Base-by-base conservation (phyloP, 2,113 vertebrate species). In the Cyanoderma ruficeps region DNA sequence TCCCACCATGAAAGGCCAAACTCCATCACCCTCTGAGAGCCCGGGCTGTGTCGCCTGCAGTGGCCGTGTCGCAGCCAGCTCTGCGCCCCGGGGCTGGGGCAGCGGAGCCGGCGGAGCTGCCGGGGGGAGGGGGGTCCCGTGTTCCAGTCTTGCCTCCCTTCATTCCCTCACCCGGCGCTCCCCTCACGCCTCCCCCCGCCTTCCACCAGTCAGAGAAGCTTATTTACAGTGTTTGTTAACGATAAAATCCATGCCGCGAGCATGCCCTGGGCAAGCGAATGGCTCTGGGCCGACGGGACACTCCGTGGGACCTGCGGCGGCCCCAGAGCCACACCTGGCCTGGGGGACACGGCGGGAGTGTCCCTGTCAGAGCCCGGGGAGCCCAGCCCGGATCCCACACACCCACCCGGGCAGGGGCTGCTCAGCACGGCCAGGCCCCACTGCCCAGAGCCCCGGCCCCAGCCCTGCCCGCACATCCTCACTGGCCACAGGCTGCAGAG, bases 281-380 rank as follows among this genome's bases (percentile, higher is more conserved):
- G 56, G 83, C 77, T 10, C 25, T 2, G 78, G 47, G 9, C 12
- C 6, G 11, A 5, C 13, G 30, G 52, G 63, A 67, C 37, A 20
- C 11, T 28, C 28, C 33, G 30, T 5, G 74, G 5, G 6, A 21
- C 5, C 83, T 46, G 81, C 7, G 0, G 37, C 2, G 84, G 57
- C 25, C 35, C 61, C 89, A 24, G 55, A 61, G 79, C 68, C 46
- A 8, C 49, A 59, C 83, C 27, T 5, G 53, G 70, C 69, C 74
- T 13, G 0, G 28, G 81, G 64, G 77, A 6, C 28, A 2, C 4
- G 0, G 3, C 4, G 0, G 59, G 71, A 31, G 20, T 4, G 70
- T 33, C 37, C 14, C 59, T 23, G 6, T 2, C 1, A 16, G 46
- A 28, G 16, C 33, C 59, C 64, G 0, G 0, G 2, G 80, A 47